phyloP scores from a whole-genome alignment of 2,797 vertebrate genomes.

The Periophthalmus magnuspinnatus region DNA sequence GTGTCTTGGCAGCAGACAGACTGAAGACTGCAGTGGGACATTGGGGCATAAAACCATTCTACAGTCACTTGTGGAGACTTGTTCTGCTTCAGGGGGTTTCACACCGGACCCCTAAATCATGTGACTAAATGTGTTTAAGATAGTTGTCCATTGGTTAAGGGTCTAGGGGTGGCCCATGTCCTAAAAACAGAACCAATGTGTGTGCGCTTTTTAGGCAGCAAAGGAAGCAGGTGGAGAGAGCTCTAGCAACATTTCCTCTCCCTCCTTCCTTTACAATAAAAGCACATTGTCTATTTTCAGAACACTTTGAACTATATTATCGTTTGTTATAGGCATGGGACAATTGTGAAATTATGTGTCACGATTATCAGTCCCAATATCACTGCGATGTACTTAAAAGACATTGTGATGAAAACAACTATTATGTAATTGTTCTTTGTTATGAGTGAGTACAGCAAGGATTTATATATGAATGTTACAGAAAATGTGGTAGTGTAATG shows the following conservation, averaged over 20 bases:
- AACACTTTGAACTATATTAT: conserved; percentile 30
- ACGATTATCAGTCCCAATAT: too few species aligned
- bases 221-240: conserved; percentile 74
- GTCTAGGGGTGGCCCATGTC: not conserved
- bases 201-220: conserved; percentile 35
- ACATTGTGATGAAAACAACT: too few species aligned
- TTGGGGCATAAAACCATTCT: not conserved
- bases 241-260: conserved; percentile 53
- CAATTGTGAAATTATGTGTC: too few species aligned
- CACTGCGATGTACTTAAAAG: too few species aligned
- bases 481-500: too few species aligned
- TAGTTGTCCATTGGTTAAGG: not conserved
- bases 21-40: conserved; percentile 27
- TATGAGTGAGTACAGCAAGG: too few species aligned
- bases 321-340: conserved; percentile 37
- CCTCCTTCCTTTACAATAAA: conserved; percentile 63
- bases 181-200: conserved; percentile 14
- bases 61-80: not conserved
- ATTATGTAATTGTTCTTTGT: too few species aligned
- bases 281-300: conserved; percentile 39
- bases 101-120: not conserved
- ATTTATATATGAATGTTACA: too few species aligned
- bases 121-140: not conserved
- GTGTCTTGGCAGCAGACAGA: conserved; percentile 60
- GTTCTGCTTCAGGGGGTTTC: not conserved